These are phyloP conservation scores for Gobius niger DNA, from an alignment of 2,113 vertebrate species.

Conservation along the genomic window DNA sequence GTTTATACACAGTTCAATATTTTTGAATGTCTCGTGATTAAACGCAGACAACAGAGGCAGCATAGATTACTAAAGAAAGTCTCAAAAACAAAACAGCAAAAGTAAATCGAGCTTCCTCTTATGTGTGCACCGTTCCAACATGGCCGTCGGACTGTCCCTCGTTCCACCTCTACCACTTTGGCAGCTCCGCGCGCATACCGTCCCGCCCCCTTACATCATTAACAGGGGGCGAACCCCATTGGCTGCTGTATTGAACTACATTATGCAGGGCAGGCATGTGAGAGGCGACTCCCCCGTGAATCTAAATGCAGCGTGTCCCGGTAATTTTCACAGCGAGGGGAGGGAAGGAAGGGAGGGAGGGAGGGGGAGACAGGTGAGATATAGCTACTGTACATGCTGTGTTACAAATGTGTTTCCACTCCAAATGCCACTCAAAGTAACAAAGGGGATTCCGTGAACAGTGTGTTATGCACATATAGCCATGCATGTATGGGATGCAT, in stretches of 20 bases:
- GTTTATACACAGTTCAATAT: too few species aligned
- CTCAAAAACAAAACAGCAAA: too few species aligned
- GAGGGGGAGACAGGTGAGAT: slow-evolving; percentile 20
- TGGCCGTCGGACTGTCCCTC: too few species aligned
- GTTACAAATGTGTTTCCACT: slow-evolving; percentile 65
- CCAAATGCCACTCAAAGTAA: slow-evolving; percentile 62
- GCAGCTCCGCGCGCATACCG: neutral
- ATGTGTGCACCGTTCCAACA: too few species aligned
- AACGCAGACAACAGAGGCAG: too few species aligned
- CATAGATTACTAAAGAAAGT: too few species aligned
- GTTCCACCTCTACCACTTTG: neutral
- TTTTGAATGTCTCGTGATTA: too few species aligned
- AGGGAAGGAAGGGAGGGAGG: slow-evolving; percentile 2
- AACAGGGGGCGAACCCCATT: slow-evolving; percentile 49
- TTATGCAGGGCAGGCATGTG: slow-evolving; percentile 62
- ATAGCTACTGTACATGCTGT: slow-evolving; percentile 66
- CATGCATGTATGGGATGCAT: neutral
- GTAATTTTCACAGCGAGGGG: slow-evolving; percentile 46
- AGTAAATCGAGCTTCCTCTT: too few species aligned
- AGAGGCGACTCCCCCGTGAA: slow-evolving; percentile 53
- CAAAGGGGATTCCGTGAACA: slow-evolving; percentile 33
- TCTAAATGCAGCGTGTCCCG: slow-evolving; percentile 62
- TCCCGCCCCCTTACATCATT: slow-evolving; percentile 70
- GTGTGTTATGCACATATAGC: neutral
- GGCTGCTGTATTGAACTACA: slow-evolving; percentile 43